Evolutionary conservation across 1,140 invertebrate genomes (phyloP), one percentile per base, ranked within the genome.

Genomic region (Ostrea denselamellosa): DNA sequence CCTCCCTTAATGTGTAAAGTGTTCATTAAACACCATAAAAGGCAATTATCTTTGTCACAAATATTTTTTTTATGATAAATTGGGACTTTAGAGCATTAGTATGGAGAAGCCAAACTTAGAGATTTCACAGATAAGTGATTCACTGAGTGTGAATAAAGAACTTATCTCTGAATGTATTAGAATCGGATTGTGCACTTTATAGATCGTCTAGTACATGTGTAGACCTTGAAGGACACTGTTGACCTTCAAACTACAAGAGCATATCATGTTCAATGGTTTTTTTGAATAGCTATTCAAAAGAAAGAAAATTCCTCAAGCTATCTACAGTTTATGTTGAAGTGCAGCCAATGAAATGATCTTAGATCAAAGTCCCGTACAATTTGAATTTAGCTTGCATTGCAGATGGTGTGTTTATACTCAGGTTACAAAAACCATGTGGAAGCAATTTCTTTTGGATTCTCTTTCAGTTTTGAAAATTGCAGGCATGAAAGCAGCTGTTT

Each of bases 381-480:
- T 77, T 77, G 28, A 77, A 77, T 77, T 77, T 25, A 9, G 25
- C 25, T 14, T 25, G 4, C 12, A 3, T 25, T 34, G 68, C 28
- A 77, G 68, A 77, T 25, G 68, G 9, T 77, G 68, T 77, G 28
- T 62, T 8, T 62, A 62, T 17, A 17, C 56, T 17, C 56, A 19
- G 56, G 19, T 62, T 62, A 77, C 28, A 77, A 34, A n/a, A 77
- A 77, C 25, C 68, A 77, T 77, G 28, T 77, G 68, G 68, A 77
- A 77, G 25, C 14, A 25, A 77, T 77, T 77, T 34, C 28, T 25
- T 25, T 10, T 14, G 10, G 68, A 77, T 77, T 77, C 9, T 4
- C 3, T 25, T 77, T 4, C 22, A 77, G 68, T 25, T 17, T 34
- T 77, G 68, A 77, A 77, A 62, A 28, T 34, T 44, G 68, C 0